Evolutionary conservation across 2,888 invertebrate species (phyloP), one percentile per base, ranked within the genome.

Genomic region (Cecidostiba fungosa): DNA sequence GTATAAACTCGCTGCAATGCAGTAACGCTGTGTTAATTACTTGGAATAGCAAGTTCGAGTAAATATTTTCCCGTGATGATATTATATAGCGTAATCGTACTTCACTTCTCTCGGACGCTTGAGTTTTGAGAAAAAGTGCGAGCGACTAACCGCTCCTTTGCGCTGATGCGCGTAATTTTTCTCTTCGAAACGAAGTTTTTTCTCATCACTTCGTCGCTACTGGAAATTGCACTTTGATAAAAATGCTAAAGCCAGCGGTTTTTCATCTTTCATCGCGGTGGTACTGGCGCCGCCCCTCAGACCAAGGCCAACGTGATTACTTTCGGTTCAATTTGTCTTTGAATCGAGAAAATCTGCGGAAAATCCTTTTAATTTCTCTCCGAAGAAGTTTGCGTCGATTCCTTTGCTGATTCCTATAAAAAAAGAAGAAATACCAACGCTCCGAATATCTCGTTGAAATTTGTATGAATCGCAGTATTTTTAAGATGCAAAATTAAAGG

Each of bases 271-370:
- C 77, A 72, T 62, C 78, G 83, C 23, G 66, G 62, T 23, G 10
- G 12, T 43, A 10, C 12, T 12, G 3, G 12, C 12, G 69, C 32
- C 69, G 19, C 47, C n/a, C 62, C 43, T 77, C 50, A n/a, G 54
- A 47, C 79, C 14, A 77, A 79, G 82, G 73, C 77, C 85, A 82
- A 87, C 78, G 43, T 82, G 83, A 87, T 87, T 87, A 87, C 87
- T 87, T 76, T 84, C 85, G 84, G 85, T 82, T 87, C 87, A 85
- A 87, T 84, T 87, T 82, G 82, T 85, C 84, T 84, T 82, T 79
- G 87, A 87, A 85, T 84, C 85, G 79, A 47, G 81, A 76, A 84
- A 87, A 87, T 87, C 82, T 79, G 82, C 85, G 69, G 85, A 77
- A 86, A 87, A 86, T 85, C 84, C 66, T 81, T 87, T 87, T 80